phyloP scores from a whole-genome alignment of 2,888 invertebrate species.

The Synanthedon formicaeformis region DNA sequence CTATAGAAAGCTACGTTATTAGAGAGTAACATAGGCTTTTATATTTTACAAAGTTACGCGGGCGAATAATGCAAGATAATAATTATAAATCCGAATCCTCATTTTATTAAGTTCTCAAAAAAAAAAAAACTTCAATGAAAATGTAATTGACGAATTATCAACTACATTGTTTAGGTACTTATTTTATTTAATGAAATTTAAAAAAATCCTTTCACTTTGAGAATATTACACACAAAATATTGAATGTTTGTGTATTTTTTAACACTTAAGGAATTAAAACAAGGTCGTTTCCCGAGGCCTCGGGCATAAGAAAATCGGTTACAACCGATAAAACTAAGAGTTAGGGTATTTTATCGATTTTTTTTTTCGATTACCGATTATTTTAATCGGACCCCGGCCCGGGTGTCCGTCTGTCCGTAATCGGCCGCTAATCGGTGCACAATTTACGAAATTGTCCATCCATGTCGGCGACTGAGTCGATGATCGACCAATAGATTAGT shows the following conservation, averaged over 20 bases:
- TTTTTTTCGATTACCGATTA: slow-evolving; percentile 64
- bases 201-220: too few species aligned
- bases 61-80: too few species aligned
- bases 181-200: too few species aligned
- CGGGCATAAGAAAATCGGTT: slow-evolving; percentile 34
- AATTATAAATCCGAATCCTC: too few species aligned
- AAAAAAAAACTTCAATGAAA: too few species aligned
- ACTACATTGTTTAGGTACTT: too few species aligned
- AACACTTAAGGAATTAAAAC: slow-evolving; percentile 6
- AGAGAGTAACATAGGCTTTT: too few species aligned
- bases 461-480: slow-evolving; percentile 62
- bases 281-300: slow-evolving; percentile 18
- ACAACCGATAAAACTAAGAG: slow-evolving; percentile 37
- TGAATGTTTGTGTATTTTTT: neutral
- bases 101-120: too few species aligned
- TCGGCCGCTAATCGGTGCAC: slow-evolving; percentile 68
- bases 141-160: too few species aligned
- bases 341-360: slow-evolving; percentile 46
- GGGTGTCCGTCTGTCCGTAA: slow-evolving; percentile 68
- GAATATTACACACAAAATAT: too few species aligned
- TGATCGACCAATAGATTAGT: slow-evolving; percentile 41
- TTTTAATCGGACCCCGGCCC: slow-evolving; percentile 60
- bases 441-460: slow-evolving; percentile 70
- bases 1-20: too few species aligned
- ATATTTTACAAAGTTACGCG: too few species aligned